A percentile compares a stretch with the other conserved stretches of the same genome.
These are phyloP conservation scores for Palythoa grandiflora DNA, from an alignment of 92 coral and sea anemone genomes.

Conservation along the genomic window DNA sequence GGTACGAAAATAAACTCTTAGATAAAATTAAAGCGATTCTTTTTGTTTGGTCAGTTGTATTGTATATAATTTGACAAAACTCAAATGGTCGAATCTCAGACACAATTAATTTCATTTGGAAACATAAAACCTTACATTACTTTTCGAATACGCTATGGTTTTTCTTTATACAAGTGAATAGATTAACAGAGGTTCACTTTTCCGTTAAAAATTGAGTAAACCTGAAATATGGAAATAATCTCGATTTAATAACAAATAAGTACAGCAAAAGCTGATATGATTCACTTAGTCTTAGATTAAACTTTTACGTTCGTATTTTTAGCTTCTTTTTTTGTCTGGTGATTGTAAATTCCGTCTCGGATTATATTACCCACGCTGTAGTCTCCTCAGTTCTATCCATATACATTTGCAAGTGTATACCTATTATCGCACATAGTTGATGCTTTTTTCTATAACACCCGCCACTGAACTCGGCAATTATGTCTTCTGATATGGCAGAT, in stretches of 20 bases:
- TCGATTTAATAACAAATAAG: background rate
- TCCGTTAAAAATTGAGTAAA: background rate
- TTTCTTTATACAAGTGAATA: too few relatives aligned
- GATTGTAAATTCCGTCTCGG: background rate
- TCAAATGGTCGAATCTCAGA: background rate
- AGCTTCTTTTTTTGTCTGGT: background rate
- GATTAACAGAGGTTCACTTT: too few relatives aligned
- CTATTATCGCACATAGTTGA: background rate
- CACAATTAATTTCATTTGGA: background rate
- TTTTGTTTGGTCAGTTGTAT: conserved; percentile 11
- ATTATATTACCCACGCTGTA: too few relatives aligned
- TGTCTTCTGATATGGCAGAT: conserved; percentile 8
- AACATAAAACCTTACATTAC: background rate
- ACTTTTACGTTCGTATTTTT: background rate
- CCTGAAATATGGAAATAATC: background rate
- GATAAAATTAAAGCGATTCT: background rate
- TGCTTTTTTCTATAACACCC: background rate
- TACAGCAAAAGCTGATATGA: too few relatives aligned
- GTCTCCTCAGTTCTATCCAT: too few relatives aligned
- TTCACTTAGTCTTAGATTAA: too few relatives aligned
- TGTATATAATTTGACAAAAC: background rate
- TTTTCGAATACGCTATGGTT: too few relatives aligned
- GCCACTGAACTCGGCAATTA: background rate
- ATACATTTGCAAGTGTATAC: too few relatives aligned
- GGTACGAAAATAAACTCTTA: conserved; percentile 12